Percentiles rank a stretch among this genome's conserved stretches.
Conservation (phyloP, 2,797 vertebrate genomes). For the Sebastes kiyomatsui region DNA sequence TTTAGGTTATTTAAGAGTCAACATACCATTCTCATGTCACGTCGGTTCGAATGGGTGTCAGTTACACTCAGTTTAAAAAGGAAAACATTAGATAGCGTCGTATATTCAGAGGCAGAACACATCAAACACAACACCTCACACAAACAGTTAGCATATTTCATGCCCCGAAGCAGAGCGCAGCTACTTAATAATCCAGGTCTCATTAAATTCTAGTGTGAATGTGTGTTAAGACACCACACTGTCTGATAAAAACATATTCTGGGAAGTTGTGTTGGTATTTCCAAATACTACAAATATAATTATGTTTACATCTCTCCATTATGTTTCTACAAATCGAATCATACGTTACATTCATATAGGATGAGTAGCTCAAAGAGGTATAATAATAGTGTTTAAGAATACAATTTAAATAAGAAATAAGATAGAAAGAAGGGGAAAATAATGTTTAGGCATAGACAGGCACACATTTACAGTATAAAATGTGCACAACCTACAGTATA, state of each 20-base stretch:
- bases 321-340: neutral
- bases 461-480: neutral
- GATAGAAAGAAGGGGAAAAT: neutral
- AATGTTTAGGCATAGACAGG: neutral
- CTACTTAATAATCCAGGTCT: slow-evolving; percentile 59
- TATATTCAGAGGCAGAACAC: slow-evolving; percentile 20
- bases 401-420: neutral
- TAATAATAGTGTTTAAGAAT: neutral
- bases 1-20: neutral
- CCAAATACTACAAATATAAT: neutral
- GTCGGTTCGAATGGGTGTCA: slow-evolving; percentile 4
- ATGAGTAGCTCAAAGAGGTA: neutral
- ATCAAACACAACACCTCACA: slow-evolving; percentile 39
- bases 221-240: neutral
- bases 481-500: no score
- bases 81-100: slow-evolving; percentile 17
- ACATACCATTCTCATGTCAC: neutral
- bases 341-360: neutral
- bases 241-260: slow-evolving; percentile 17
- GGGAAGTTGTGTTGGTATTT: neutral
- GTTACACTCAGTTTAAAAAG: slow-evolving; percentile 27
- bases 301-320: neutral
- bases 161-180: slow-evolving; percentile 39
- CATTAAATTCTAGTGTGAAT: slow-evolving; percentile 35
- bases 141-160: slow-evolving; percentile 52